Conservation (phyloP, 2,113 vertebrate genomes). For the Poecilia latipinna region DNA sequence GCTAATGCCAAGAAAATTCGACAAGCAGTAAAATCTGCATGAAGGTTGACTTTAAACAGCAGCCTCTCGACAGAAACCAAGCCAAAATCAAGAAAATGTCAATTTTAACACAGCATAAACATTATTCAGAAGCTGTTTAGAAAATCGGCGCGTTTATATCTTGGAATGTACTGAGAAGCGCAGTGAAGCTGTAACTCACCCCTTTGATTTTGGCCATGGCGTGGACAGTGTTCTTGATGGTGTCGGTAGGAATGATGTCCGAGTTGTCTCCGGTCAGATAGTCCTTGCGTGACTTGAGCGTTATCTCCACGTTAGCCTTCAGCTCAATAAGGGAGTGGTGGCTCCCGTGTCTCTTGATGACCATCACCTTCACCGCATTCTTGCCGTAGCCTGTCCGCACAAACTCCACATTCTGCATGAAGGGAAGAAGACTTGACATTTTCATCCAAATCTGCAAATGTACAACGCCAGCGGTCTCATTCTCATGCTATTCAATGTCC, state of each 20-base stretch:
- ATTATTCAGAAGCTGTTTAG: not conserved
- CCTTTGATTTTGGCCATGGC: conserved; percentile 90
- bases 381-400: conserved; percentile 93
- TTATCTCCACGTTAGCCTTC: conserved; percentile 86
- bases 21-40: not conserved
- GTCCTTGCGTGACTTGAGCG: conserved; percentile 86
- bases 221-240: conserved; percentile 94
- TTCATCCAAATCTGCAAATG: not conserved
- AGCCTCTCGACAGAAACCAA: not conserved
- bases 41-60: not conserved
- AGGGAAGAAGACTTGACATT: not conserved
- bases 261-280: conserved; percentile 90
- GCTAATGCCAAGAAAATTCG: not conserved
- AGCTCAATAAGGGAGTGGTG: conserved; percentile 88
- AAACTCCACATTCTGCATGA: conserved; percentile 86
- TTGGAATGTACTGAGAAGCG: not conserved
- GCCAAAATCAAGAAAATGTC: not conserved
- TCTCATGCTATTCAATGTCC: no score
- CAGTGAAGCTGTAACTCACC: conserved; percentile 79
- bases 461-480: not conserved
- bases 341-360: conserved; percentile 82
- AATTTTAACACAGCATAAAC: not conserved
- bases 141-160: not conserved
- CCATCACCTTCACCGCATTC: conserved; percentile 88
- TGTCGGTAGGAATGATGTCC: conserved; percentile 95